Conservation (phyloP, 2,888 invertebrate species). For the Timandra comae region DNA sequence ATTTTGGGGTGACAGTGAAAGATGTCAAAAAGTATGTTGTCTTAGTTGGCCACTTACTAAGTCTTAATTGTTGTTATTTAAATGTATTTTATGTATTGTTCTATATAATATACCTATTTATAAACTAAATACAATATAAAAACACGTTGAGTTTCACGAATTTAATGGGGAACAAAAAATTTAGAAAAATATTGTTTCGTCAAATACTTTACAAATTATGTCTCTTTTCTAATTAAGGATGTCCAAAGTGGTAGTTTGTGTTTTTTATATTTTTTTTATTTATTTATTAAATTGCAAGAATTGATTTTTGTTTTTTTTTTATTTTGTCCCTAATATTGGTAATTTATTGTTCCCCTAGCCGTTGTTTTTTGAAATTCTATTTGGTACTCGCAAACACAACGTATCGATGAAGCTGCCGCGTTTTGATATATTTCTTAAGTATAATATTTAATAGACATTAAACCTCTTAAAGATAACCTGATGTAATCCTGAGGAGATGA, state of each 20-base stretch:
- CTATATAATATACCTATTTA: conserved; percentile 38
- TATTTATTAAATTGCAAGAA: no score
- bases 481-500: no score
- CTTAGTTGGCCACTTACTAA: no score
- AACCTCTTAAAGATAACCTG: no score
- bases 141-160: conserved; percentile 49
- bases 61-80: conserved; percentile 46
- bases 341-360: conserved; percentile 17
- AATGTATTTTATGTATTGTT: conserved; percentile 33
- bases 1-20: no score
- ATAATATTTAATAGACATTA: no score
- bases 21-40: no score
- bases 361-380: conserved; percentile 22
- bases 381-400: conserved; percentile 26
- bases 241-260: no score
- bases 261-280: no score
- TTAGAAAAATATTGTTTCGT: not conserved
- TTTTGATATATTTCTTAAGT: no score
- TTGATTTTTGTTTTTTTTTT: not conserved
- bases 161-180: conserved; percentile 43
- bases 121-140: conserved; percentile 38
- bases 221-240: no score
- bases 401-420: conserved; percentile 31
- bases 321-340: not conserved
- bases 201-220: no score